Conservation (phyloP, 2,888 invertebrate genomes). For the Ormyrus thymus region DNA sequence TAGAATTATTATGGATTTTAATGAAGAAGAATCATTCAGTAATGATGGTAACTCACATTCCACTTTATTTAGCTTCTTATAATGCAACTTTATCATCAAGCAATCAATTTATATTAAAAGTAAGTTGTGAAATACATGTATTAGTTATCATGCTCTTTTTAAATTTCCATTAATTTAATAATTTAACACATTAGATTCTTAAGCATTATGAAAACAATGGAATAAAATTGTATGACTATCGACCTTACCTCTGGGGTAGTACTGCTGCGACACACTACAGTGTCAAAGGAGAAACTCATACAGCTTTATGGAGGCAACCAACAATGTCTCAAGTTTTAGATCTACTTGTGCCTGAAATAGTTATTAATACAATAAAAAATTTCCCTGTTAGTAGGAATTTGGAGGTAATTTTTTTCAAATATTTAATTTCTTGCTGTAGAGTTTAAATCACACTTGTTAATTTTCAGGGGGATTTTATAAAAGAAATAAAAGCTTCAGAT, state of each 20-base stretch:
- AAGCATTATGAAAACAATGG: constrained; percentile 83
- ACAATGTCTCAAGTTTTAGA: constrained; percentile 84
- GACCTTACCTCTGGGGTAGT: constrained; percentile 90
- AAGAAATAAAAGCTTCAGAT: constrained; percentile 58
- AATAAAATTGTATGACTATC: constrained; percentile 80
- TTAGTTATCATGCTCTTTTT: constrained; percentile 3
- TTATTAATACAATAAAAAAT: constrained; percentile 82
- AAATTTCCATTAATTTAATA: not conserved
- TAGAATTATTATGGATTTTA: constrained; percentile 81
- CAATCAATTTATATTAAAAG: constrained; percentile 81
- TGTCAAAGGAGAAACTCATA: constrained; percentile 78
- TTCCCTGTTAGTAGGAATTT: constrained; percentile 82
- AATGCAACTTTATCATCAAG: constrained; percentile 82
- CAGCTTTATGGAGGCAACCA: constrained; percentile 83
- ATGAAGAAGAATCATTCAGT: constrained; percentile 80
- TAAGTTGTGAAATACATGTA: constrained; percentile 60
- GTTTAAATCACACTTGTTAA: not conserved
- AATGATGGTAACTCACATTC: constrained; percentile 83
- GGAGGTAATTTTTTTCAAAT: constrained; percentile 67
- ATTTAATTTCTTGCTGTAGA: not conserved
- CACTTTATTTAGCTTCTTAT: constrained; percentile 87
- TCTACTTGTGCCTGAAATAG: constrained; percentile 80
- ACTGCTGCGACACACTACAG: constrained; percentile 87
- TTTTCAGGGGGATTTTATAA: constrained; percentile 21
- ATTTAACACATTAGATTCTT: constrained; percentile 75